Base-by-base conservation (phyloP, 37 sponge, comb jelly and placozoan genomes). In the Geodia barretti region DNA sequence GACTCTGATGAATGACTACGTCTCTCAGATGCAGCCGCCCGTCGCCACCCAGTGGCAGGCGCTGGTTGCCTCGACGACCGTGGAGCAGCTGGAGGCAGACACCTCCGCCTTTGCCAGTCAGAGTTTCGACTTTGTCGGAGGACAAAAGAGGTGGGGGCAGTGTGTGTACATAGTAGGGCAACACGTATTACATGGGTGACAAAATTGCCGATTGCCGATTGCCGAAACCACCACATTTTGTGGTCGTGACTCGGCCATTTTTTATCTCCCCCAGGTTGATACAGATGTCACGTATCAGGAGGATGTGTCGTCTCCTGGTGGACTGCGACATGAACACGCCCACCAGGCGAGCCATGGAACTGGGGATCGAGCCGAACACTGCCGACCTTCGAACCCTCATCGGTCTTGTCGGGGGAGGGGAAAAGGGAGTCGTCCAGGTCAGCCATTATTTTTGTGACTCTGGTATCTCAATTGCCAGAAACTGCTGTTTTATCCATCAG, bases 241-340 rank as follows among this genome's bases (percentile, higher is more conserved):
- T 58, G 11, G 11, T 58, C 19, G 19, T 58, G 60, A 58, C 60
- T 58, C 60, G 11, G 19, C 60, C 19, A 19, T 58, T 19, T 19
- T 58, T 9, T n/a, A n/a, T n/a, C n/a, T n/a, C n/a, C n/a, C n/a
- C n/a, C n/a, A n/a, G n/a, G n/a, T n/a, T n/a, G n/a, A n/a, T 70
- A 2, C 66, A 64, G 74, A 68, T 86, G 84, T 91, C 92, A 32
- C 78, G 79, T 4, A 82, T 76, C 60, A 72, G 92, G 0, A 79
- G 88, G 3, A 83, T 92, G 85, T 92, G 88, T 65, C 79, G 88
- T 7, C 79, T 91, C 3, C 74, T 91, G 7, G 88, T 91, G 35
- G 88, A 91, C 74, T 91, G 92, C 37, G 74, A 82, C 68, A 69
- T 63, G 35, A 82, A 64, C 43, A 76, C 58, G n/a, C 19, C 79